Base-by-base conservation (phyloP, 2,113 vertebrate genomes). In the Martes martes region DNA sequence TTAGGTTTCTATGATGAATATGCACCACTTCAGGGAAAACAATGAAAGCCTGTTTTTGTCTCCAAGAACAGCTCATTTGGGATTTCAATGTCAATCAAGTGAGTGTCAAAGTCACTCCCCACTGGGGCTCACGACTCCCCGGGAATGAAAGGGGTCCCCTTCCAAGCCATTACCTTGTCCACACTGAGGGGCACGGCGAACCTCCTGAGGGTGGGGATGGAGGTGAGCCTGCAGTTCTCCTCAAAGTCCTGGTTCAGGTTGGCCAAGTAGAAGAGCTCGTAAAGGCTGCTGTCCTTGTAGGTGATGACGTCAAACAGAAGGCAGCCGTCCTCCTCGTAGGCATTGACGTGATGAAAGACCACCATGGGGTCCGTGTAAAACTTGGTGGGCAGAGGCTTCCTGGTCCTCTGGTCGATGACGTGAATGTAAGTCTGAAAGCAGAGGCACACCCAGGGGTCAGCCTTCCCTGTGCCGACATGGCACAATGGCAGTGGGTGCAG, bases 271-370 rank as follows among this genome's bases (percentile, higher is more conserved):
- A 99, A 99, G 99, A 99, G 99, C 0, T 99, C 98, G 90, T 99
- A 99, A 11, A 99, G 99, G 74, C 99, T 99, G 71, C 90, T 98
- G 89, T 99, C 99, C 15, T 97, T 47, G 28, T 99, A 99, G 93
- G 99, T 97, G 23, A 99, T 99, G 71, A 99, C 94, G 3, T 99
- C 99, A 26, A 99, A 98, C 82, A 99, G 10, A 31, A 99, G 88
- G n/a, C 99, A 99, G 71, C 98, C 99, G 0, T 99, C 98, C 0
- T 99, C 99, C 97, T 99, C 99, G 6, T 99, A 99, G 81, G 99
- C 99, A 1, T 99, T 99, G 94, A 99, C 90, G 0, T 99, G 99
- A 97, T 99, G 99, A 96, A 99, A 99, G 93, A 99, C 94, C 2
- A 99, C 98, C 98, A 99, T 85, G 2, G 99, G 83, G 82, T 99